These are phyloP conservation scores for Xenotilapia longispinis DNA, from an alignment of 2,113 vertebrate species.

Conservation along the genomic window DNA sequence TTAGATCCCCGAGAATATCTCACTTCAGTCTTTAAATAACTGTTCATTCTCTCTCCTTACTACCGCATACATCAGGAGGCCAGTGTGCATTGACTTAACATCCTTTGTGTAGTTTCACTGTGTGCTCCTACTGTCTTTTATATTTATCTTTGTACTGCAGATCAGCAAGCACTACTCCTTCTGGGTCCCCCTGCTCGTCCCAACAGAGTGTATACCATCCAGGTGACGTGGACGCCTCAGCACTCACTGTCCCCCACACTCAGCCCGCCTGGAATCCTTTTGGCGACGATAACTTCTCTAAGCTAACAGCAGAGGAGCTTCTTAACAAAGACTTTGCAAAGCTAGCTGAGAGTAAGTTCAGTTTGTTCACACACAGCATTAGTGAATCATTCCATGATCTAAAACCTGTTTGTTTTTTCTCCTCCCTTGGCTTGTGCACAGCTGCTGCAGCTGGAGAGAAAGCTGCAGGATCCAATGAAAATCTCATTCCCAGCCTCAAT, in stretches of 20 bases:
- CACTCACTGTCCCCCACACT: background rate
- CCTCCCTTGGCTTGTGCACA: background rate
- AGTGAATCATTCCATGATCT: background rate
- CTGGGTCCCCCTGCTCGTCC: constrained; percentile 78
- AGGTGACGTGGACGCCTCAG: constrained; percentile 13
- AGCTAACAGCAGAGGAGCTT: constrained; percentile 94
- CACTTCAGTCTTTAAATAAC: constrained; percentile 34
- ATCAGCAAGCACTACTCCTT: constrained; percentile 95
- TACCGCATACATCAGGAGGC: background rate
- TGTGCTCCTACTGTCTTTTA: background rate
- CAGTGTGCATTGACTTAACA: background rate
- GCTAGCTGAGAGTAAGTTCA: constrained; percentile 81
- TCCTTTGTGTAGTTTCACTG: background rate
- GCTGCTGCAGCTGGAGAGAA: constrained; percentile 81
- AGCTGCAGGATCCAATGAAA: constrained; percentile 76
- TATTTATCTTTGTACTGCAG: constrained; percentile 58
- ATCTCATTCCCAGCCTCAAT: constrained; percentile 80
- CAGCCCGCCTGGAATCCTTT: constrained; percentile 92
- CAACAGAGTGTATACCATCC: constrained; percentile 74
- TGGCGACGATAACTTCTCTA: constrained; percentile 97
- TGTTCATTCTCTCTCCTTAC: background rate
- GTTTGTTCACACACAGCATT: background rate
- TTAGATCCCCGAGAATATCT: constrained; percentile 13
- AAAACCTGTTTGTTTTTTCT: background rate
- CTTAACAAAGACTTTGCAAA: constrained; percentile 98